Conservation (phyloP, 2,888 invertebrate species). For the Cerastis rubricosa region DNA sequence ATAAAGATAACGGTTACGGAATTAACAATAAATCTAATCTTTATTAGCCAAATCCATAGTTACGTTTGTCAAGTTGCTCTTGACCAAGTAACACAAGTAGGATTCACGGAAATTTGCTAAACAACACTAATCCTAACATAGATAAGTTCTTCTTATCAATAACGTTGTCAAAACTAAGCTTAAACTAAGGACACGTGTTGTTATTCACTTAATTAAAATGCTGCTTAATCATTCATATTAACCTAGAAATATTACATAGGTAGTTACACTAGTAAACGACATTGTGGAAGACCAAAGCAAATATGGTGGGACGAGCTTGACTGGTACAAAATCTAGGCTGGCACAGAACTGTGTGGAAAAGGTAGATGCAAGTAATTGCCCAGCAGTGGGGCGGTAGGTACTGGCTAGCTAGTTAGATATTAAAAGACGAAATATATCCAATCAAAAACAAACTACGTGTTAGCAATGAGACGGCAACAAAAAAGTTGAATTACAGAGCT, state of each 20-base stretch:
- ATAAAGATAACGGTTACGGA: background rate
- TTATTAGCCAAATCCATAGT: background rate
- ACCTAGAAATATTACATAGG: background rate
- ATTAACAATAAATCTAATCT: background rate
- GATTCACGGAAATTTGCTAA: constrained; percentile 8
- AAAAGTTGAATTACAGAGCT: background rate
- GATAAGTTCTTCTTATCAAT: constrained; percentile 42
- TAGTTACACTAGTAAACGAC: background rate
- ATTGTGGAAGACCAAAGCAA: background rate
- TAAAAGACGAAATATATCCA: background rate
- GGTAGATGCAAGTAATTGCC: too few species aligned
- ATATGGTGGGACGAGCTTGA: background rate
- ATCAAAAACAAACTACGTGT: background rate
- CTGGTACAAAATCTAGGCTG: background rate
- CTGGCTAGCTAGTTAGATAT: background rate
- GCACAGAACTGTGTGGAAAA: background rate
- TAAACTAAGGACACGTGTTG: constrained; percentile 18
- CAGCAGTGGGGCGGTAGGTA: background rate
- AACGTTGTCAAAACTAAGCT: constrained; percentile 18
- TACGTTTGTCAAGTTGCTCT: background rate
- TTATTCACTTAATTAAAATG: constrained; percentile 5
- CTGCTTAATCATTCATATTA: background rate
- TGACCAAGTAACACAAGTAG: background rate
- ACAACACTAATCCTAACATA: constrained; percentile 29
- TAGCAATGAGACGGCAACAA: background rate